These are phyloP conservation scores for Lepeophtheirus nordmannii DNA, from an alignment of 2,888 invertebrate genomes.

Conservation along the genomic window DNA sequence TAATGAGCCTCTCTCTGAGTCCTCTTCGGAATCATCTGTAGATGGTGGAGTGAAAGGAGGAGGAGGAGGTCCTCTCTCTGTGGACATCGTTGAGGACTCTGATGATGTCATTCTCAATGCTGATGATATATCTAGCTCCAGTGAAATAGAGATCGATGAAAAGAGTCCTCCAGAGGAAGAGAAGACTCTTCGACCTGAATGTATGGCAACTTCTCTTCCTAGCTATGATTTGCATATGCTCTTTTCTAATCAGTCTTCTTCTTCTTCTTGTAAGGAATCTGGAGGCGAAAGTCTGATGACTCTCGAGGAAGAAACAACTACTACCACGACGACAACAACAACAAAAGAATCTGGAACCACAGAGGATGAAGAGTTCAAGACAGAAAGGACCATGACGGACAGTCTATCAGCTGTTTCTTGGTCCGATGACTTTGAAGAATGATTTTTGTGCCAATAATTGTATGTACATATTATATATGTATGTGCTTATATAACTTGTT, in stretches of 20 bases:
- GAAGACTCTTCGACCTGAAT: neutral
- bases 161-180: neutral
- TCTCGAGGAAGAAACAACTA: neutral
- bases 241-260: neutral
- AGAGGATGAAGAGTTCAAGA: neutral
- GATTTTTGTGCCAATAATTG: constrained; percentile 1
- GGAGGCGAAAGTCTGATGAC: constrained; percentile 15
- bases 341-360: neutral
- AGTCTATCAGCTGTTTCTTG: constrained; percentile 17
- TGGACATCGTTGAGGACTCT: neutral
- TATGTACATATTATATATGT: neutral
- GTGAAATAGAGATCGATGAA: constrained; percentile 22
- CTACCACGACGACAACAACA: neutral
- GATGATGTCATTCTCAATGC: neutral
- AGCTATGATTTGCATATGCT: constrained; percentile 17
- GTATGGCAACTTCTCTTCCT: constrained; percentile 15
- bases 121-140: constrained; percentile 21
- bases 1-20: constrained; percentile 16
- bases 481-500: no score
- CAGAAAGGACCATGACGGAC: constrained; percentile 13
- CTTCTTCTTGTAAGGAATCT: constrained; percentile 11
- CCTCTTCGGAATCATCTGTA: neutral
- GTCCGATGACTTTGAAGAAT: constrained; percentile 12
- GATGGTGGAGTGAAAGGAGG: neutral
- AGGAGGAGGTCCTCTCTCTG: neutral